Evolutionary conservation across 1,140 invertebrate species (phyloP).

Genomic region (Heliconius himera): DNA sequence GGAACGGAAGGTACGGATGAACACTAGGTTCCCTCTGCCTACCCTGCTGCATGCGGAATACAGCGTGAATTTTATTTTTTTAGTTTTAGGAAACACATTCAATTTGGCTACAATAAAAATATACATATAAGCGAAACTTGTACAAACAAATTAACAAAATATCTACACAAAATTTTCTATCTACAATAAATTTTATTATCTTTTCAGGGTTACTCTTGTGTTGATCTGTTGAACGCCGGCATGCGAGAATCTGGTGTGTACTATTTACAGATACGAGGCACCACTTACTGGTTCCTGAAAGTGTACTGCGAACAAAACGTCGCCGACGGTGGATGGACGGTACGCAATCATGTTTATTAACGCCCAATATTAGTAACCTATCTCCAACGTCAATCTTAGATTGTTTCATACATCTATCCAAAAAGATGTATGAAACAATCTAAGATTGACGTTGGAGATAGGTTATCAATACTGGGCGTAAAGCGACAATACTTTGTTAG

Average conservation of each 20-base stretch:
- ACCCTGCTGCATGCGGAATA: too few species aligned
- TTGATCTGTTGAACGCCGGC: constrained; percentile 90
- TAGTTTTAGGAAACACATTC: too few species aligned
- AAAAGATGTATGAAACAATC: too few species aligned
- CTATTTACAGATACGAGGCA: constrained; percentile 93
- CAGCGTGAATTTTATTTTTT: too few species aligned
- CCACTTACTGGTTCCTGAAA: constrained; percentile 95
- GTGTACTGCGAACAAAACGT: constrained; percentile 96
- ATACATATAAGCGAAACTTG: neutral
- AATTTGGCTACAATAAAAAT: neutral
- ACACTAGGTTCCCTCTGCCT: too few species aligned
- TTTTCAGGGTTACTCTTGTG: constrained; percentile 91
- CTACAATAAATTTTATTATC: neutral
- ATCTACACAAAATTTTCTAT: neutral
- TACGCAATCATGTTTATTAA: constrained; percentile 77
- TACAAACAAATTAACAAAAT: neutral
- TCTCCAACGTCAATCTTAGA: too few species aligned
- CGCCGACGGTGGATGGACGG: constrained; percentile 96
- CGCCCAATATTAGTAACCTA: too few species aligned
- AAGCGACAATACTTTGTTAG: neutral
- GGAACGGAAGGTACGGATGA: too few species aligned
- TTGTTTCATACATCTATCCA: too few species aligned
- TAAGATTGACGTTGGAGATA: too few species aligned
- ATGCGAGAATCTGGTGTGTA: constrained; percentile 94
- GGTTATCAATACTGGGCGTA: too few species aligned